Percentiles rank a stretch among this genome's conserved stretches.
phyloP scores from a whole-genome alignment of 2,113 vertebrate genomes.

The Carassius carassius region DNA sequence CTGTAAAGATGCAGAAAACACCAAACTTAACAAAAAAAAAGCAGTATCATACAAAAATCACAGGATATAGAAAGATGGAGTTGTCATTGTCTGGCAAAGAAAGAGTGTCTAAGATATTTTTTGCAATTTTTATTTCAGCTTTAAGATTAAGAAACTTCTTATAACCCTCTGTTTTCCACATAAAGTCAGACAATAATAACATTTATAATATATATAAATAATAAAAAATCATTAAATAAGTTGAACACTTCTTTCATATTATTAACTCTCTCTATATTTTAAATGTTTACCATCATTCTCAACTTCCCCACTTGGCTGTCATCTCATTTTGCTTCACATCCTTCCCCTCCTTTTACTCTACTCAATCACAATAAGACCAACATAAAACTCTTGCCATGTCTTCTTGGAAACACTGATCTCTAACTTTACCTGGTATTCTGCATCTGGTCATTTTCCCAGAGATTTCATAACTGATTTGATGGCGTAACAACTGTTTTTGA shows the following conservation, averaged over 20 bases:
- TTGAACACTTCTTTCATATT: background rate
- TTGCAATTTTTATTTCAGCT: background rate
- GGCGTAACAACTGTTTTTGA: conserved; percentile 28
- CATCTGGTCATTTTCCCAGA: conserved; percentile 28
- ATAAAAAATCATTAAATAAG: background rate
- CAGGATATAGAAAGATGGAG: background rate
- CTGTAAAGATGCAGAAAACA: background rate
- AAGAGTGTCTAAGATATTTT: background rate
- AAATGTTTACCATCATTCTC: background rate
- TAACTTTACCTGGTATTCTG: conserved; percentile 40
- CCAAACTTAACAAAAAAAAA: background rate
- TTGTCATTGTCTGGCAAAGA: conserved; percentile 27
- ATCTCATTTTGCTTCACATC: conserved; percentile 14
- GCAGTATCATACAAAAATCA: background rate
- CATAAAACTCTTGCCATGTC: background rate
- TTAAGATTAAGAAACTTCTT: background rate
- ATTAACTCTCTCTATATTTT: background rate
- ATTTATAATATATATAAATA: too few species aligned
- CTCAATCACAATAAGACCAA: conserved; percentile 13
- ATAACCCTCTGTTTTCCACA: background rate
- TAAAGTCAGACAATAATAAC: background rate
- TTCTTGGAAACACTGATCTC: conserved; percentile 37
- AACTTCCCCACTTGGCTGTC: background rate
- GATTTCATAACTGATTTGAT: conserved; percentile 22
- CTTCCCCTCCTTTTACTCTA: background rate